Evolutionary conservation across 2,113 vertebrate species (phyloP), one percentile per base, ranked within the genome.

Genomic region (Melanostigma gelatinosum): DNA sequence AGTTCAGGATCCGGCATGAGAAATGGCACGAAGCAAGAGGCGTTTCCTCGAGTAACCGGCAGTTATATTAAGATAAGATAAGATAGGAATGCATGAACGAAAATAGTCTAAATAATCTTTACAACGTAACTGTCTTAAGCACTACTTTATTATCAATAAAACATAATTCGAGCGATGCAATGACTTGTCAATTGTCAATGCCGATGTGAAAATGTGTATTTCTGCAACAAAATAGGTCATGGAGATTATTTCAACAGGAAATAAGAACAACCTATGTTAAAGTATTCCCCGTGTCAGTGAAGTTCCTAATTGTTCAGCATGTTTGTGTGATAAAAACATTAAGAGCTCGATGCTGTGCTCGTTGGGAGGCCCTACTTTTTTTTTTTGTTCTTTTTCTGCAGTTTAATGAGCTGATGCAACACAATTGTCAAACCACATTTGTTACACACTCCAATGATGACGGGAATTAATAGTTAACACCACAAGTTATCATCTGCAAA

Each of bases 371-470:
- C 22, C 48, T 84, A 29, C 36, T 20, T 72, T 75, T 29, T 34
- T 18, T 3, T 12, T 79, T 27, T 74, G 4, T 22, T 9, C 13
- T 79, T 72, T 75, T 65, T 61, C 42, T 67, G 63, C 60, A 22
- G 71, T 79, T 86, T 88, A 91, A 94, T 92, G 89, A 88, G 84
- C 74, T 77, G 64, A 90, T 6, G 34, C 34, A 34, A 34, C 34
- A 32, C 3, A 32, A 32, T 32, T 32, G 32, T 32, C 32, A 32
- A 32, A 32, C 32, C 32, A 32, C 32, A 32, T 32, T 5, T 34
- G 34, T 34, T 34, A 34, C 34, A 6, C 34, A 34, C 34, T 34
- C 34, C 34, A 34, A 6, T 6, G 34, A 34, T 34, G 34, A 6
- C 34, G 34, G 34, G 34, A 6, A 34, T 34, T 34, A 34, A 34